Base-by-base conservation (phyloP, 2,888 invertebrate species). In the Germaria angustata region DNA sequence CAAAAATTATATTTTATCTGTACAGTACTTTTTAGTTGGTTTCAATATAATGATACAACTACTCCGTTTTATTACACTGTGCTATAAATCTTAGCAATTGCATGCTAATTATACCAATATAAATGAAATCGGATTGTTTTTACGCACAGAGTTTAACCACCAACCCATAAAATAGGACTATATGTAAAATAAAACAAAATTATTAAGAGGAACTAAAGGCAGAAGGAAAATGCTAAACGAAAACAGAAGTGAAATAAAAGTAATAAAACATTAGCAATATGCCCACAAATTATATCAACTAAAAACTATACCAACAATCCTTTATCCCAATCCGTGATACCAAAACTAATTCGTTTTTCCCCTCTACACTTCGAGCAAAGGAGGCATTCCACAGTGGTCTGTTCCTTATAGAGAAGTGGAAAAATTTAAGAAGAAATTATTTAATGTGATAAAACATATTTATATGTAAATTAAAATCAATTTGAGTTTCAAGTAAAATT, bases 221-320 rank as follows among this genome's bases (percentile, higher is more conserved):
- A 66, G 4, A 32, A 61, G 17, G 17, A 22, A 59, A 59, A 59
- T 2, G 11, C n/a, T 36, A 32, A 82, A 39, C 69, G 79, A 53
- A 79, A 66, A 71, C 76, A 71, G 69, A 79, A 71, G 57, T 69
- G 53, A 75, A 78, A 75, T 63, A 75, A 75, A 71, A 75, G 79
- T 71, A 75, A 79, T 82, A 79, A 82, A 82, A 79, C 82, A 79
- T 79, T 75, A 71, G 66, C 65, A 79, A 75, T 79, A 79, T 71
- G 65, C 53, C 78, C 75, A 79, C 75, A 71, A 68, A 75, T 79
- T 69, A 75, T 78, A 77, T 76, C 71, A 76, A 77, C 44, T 53
- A 32, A 55, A 72, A 72, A 68, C 49, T 73, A 71, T 66, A 82
- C 55, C 57, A 69, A 71, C 11, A 39, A 53, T 75, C 34, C 55